phyloP scores from a whole-genome alignment of 2,113 vertebrate genomes.

The Clarias gariepinus region DNA sequence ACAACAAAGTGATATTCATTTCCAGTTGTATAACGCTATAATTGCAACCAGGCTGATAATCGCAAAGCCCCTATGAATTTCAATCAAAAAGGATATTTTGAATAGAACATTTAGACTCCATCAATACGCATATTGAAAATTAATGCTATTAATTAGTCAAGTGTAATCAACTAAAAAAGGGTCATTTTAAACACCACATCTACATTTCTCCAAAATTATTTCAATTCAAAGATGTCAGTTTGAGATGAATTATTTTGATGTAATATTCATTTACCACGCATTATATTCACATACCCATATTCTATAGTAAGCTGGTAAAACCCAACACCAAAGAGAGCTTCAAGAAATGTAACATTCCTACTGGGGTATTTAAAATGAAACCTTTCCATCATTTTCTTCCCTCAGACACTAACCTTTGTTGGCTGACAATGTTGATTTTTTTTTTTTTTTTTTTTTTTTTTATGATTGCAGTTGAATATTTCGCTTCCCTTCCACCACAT shows the following conservation, averaged over 20 bases:
- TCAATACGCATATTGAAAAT: neutral
- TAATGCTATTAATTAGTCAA: neutral
- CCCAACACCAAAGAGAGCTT: neutral
- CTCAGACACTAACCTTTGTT: neutral
- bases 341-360: neutral
- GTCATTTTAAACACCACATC: neutral
- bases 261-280: neutral
- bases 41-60: conserved; percentile 39
- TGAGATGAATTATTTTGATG: neutral
- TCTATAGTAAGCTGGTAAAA: neutral
- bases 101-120: neutral
- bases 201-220: neutral
- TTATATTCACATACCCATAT: neutral
- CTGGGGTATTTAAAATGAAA: neutral
- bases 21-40: conserved; percentile 48
- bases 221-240: neutral
- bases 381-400: neutral
- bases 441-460: neutral
- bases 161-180: neutral
- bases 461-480: neutral
- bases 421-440: neutral
- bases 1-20: conserved; percentile 52
- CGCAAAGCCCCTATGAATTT: conserved; percentile 22
- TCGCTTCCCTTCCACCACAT: too few relatives aligned
- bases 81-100: neutral